Conservation (phyloP, 2,797 vertebrate species). For the Dermochelys coriacea region DNA sequence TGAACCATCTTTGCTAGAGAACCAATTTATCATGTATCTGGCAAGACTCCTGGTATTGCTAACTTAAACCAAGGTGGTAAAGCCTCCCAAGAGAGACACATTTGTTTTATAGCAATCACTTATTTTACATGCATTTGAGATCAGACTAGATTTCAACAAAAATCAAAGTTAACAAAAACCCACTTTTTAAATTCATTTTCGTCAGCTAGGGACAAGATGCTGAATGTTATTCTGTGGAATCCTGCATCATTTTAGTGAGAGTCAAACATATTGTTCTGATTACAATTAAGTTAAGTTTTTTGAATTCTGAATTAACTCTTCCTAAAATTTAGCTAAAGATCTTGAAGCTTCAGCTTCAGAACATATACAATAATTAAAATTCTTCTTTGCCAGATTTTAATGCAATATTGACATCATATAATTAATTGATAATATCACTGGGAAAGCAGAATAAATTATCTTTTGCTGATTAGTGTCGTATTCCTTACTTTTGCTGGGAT, state of each 20-base stretch:
- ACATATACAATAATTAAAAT: conserved; percentile 26
- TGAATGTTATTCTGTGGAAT: neutral
- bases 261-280: neutral
- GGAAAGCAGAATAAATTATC: conserved; percentile 44
- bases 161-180: neutral
- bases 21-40: fast-evolving
- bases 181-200: neutral
- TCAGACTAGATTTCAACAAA: neutral
- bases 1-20: fast-evolving
- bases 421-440: conserved; percentile 30
- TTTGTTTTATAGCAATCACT: neutral
- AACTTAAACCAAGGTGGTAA: neutral
- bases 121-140: neutral
- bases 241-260: neutral
- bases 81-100: neutral
- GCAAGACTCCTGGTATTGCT: fast-evolving
- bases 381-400: conserved; percentile 1
- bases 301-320: conserved; percentile 2
- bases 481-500: neutral
- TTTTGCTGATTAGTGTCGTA: conserved; percentile 19
- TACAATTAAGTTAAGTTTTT: neutral
- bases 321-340: conserved; percentile 33
- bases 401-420: conserved; percentile 43
- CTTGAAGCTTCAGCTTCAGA: conserved; percentile 16
- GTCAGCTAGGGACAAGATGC: neutral